These are phyloP conservation scores for Patella caerulea DNA, from an alignment of 2,888 invertebrate species.

Conservation along the genomic window DNA sequence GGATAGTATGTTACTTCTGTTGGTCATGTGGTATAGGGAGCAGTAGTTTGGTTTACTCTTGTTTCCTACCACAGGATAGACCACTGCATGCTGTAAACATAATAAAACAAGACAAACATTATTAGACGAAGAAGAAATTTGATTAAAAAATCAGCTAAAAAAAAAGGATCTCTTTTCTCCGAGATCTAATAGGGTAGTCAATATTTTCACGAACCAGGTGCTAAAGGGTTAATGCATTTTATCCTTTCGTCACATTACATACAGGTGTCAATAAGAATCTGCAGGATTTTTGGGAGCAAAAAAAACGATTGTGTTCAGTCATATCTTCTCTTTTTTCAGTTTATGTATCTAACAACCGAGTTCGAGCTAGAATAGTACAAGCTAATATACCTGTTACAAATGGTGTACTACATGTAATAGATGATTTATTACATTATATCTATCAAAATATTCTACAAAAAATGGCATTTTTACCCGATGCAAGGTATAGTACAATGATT, in stretches of 20 bases:
- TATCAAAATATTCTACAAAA: constrained; percentile 56
- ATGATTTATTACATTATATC: constrained; percentile 58
- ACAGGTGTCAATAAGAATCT: not conserved
- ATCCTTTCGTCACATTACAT: not conserved
- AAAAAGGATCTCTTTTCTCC: no score
- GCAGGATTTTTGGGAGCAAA: not conserved
- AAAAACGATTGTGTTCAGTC: not conserved
- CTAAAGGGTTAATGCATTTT: no score
- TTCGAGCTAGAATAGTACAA: constrained; percentile 52
- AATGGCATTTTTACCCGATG: constrained; percentile 39
- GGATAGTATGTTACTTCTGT: no score
- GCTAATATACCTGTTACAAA: constrained; percentile 59
- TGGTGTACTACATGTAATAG: constrained; percentile 61
- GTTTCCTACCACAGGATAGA: no score
- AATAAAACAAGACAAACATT: no score
- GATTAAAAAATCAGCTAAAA: no score
- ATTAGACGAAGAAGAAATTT: no score
- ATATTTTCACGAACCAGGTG: no score
- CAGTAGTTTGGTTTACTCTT: no score
- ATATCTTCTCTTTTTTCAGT: constrained; percentile 40
- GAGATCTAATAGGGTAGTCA: no score
- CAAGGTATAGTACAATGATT: constrained; percentile 34
- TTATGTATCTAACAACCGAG: constrained; percentile 55
- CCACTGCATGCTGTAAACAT: no score
- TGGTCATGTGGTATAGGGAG: no score